Evolutionary conservation across 2,888 invertebrate species (phyloP).

Genomic region (Agriotes lineatus): DNA sequence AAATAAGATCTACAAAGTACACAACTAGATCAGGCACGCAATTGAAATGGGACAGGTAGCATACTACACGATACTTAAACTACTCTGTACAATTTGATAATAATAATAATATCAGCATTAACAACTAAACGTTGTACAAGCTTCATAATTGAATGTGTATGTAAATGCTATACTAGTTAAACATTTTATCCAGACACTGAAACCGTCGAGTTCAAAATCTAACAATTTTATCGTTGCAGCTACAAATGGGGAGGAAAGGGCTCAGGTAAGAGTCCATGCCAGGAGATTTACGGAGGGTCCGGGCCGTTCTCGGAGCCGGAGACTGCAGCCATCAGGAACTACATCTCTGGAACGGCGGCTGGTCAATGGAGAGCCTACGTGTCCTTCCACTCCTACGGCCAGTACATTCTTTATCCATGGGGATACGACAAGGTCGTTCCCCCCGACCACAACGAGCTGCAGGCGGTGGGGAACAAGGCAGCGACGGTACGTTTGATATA

Average conservation of each 20-base stretch:
- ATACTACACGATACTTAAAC: too few relatives aligned
- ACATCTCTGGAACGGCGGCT: slow-evolving; percentile 63
- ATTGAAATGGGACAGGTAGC: too few relatives aligned
- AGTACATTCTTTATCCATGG: slow-evolving; percentile 89
- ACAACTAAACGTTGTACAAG: too few relatives aligned
- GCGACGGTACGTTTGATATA: slow-evolving; percentile 71
- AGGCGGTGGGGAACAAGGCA: slow-evolving; percentile 77
- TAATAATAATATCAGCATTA: too few relatives aligned
- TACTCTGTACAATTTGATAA: too few relatives aligned
- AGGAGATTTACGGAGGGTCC: slow-evolving; percentile 84
- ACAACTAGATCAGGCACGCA: too few relatives aligned
- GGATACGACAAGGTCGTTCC: slow-evolving; percentile 82
- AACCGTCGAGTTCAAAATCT: not conserved
- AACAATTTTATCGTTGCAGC: slow-evolving; percentile 58
- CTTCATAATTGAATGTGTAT: too few relatives aligned
- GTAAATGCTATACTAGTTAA: too few relatives aligned
- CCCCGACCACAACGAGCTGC: slow-evolving; percentile 78
- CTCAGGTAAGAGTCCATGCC: slow-evolving; percentile 85
- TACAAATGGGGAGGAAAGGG: slow-evolving; percentile 90
- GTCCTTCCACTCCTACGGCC: slow-evolving; percentile 88
- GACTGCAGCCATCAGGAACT: slow-evolving; percentile 75
- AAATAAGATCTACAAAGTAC: too few relatives aligned
- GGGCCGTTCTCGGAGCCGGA: slow-evolving; percentile 90
- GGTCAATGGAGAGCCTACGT: slow-evolving; percentile 78
- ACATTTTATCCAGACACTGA: too few relatives aligned